Evolutionary conservation across 2,888 invertebrate genomes (phyloP).

Genomic region (Axea sp.): DNA sequence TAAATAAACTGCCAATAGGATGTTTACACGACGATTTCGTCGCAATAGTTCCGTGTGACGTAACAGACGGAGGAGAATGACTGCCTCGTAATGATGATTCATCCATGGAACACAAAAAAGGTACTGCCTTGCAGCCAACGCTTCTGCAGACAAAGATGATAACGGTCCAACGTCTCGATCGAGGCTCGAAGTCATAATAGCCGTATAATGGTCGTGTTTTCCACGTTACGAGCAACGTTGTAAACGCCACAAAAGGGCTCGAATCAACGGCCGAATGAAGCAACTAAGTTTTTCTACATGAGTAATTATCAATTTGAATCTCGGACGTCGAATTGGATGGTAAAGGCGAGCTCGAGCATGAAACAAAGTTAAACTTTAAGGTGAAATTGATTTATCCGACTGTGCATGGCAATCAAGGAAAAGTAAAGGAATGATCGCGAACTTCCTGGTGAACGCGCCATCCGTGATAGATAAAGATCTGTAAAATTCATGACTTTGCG

Average conservation of each 20-base stretch:
- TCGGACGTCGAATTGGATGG: too few relatives aligned
- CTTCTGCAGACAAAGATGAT: constrained; percentile 51
- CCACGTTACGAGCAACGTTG: constrained; percentile 7
- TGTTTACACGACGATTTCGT: constrained; percentile 32
- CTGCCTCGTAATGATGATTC: constrained; percentile 52
- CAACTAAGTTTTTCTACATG: neutral
- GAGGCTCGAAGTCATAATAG: constrained; percentile 4
- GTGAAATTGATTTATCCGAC: too few relatives aligned
- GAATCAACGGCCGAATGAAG: constrained; percentile 2
- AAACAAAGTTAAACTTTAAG: too few relatives aligned
- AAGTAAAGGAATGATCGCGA: too few relatives aligned
- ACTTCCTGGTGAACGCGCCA: too few relatives aligned
- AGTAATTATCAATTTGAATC: neutral
- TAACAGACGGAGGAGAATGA: constrained; percentile 51
- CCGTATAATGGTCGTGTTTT: constrained; percentile 9
- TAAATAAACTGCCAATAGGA: constrained; percentile 19
- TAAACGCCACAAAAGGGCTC: constrained; percentile 4
- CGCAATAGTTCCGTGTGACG: constrained; percentile 39
- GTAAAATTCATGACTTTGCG: too few relatives aligned
- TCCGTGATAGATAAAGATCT: too few relatives aligned
- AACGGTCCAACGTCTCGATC: constrained; percentile 43
- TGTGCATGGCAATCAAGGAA: too few relatives aligned
- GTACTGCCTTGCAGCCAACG: constrained; percentile 27
- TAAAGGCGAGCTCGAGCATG: too few relatives aligned
- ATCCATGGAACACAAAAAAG: constrained; percentile 47